Percentiles rank a stretch among this genome's conserved stretches.
Conservation (phyloP, 2,888 invertebrate genomes). For the Dascillus cervinus region DNA sequence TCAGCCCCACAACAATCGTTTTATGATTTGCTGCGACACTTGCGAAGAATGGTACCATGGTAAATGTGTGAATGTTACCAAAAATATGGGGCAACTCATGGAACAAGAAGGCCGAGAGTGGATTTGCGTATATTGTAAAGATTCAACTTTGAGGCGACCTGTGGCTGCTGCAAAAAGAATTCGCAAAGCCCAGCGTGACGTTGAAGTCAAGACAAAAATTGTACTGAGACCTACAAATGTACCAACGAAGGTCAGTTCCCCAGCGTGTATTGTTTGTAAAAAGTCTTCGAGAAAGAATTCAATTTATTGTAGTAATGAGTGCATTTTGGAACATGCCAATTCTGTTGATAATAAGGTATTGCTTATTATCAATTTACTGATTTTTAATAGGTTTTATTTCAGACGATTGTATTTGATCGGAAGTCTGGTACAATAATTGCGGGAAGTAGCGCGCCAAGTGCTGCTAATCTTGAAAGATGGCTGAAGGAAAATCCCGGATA, state of each 20-base stretch:
- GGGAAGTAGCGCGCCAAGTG: slow-evolving; percentile 77
- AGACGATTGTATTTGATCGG: slow-evolving; percentile 74
- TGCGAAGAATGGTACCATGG: slow-evolving; percentile 98
- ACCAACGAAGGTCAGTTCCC: slow-evolving; percentile 9
- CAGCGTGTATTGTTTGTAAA: slow-evolving; percentile 69
- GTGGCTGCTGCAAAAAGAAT: slow-evolving; percentile 38
- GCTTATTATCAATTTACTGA: slow-evolving; percentile 5
- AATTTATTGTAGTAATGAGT: slow-evolving; percentile 84
- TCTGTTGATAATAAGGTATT: slow-evolving; percentile 1
- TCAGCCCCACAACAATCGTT: slow-evolving; percentile 90
- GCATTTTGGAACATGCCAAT: slow-evolving; percentile 68
- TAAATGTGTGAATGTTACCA: slow-evolving; percentile 90
- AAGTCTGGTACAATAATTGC: slow-evolving; percentile 65
- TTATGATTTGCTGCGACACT: slow-evolving; percentile 95
- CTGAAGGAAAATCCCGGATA: slow-evolving; percentile 80
- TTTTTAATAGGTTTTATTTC: slow-evolving; percentile 7
- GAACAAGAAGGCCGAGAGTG: slow-evolving; percentile 82
- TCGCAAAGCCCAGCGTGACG: slow-evolving; percentile 33
- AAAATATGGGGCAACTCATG: slow-evolving; percentile 87
- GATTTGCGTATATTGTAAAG: slow-evolving; percentile 78
- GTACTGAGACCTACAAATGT: slow-evolving; percentile 6
- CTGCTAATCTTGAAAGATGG: slow-evolving; percentile 73
- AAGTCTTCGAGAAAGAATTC: slow-evolving; percentile 67
- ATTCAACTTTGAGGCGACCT: slow-evolving; percentile 34
- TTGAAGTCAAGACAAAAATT: background rate